Evolutionary conservation across 2,113 vertebrate genomes (phyloP), one percentile per base, ranked within the genome.

Genomic region (Dromas ardeola): DNA sequence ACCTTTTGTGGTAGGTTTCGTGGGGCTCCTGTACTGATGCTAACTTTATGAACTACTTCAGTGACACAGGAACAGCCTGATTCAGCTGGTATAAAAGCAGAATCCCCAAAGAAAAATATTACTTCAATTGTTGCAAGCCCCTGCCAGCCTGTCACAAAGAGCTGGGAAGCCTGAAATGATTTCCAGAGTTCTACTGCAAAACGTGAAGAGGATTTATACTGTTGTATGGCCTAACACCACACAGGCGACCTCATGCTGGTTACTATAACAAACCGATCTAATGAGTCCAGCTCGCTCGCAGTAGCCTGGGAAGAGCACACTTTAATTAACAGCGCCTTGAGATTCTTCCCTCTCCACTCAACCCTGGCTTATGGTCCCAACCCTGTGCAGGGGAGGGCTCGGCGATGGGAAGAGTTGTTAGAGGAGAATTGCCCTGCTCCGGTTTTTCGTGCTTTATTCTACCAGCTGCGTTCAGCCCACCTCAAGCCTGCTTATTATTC

Each of bases 141-240:
- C 95, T 86, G 90, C 95, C 71, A 70, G 92, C 79, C 90, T 30
- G 21, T 56, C 38, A 93, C 90, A 93, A 94, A 96, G 90, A 80
- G 72, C 18, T 58, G n/a, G 92, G 69, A 50, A 95, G 70, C 81
- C 91, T 93, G 53, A 88, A 86, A 86, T 32, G 8, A 80, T 78
- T 91, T 77, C 90, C 55, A 34, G 93, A 92, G 66, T 76, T 92
- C 45, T 32, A 2, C 34, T 55, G 74, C 29, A 73, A 69, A 55
- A 65, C 8, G 0, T 14, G 65, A 66, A 56, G 81, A 43, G 78
- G 81, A 38, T 77, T 96, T 53, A 9, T 45, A 40, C 81, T 23
- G 40, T 47, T 76, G 80, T 42, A 70, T 2, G 67, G 61, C 15
- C 74, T 56, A 80, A 21, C 34, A 45, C 17, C 59, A 36, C 79